These are phyloP conservation scores for Eulemur albifrons DNA, from an alignment of 2,797 vertebrate species.

Conservation along the genomic window DNA sequence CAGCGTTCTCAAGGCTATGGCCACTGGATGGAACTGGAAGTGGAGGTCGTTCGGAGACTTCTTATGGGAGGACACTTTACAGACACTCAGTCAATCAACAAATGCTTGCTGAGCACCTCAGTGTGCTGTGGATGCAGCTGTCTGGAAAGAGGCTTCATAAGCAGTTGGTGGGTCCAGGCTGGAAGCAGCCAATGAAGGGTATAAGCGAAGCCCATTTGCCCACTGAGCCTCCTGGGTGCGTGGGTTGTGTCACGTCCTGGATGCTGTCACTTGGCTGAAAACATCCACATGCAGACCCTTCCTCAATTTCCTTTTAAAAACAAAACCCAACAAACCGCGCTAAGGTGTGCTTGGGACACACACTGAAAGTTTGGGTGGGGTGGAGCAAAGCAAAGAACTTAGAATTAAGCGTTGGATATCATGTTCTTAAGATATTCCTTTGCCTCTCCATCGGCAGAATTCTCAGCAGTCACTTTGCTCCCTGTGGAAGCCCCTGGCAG, in stretches of 20 bases:
- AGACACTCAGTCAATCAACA: neutral
- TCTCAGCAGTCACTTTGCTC: neutral
- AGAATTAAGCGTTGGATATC: neutral
- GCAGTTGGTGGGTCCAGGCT: neutral
- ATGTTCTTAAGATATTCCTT: neutral
- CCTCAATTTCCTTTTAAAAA: neutral
- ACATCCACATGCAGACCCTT: neutral
- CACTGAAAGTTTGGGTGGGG: neutral
- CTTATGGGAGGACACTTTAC: neutral
- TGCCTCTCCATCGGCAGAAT: too few species aligned
- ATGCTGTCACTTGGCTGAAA: neutral
- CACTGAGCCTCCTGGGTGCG: fast-evolving
- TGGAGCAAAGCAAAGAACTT: neutral
- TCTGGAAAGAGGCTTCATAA: neutral
- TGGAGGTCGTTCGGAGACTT: neutral
- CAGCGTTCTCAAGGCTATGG: neutral
- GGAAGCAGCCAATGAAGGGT: neutral
- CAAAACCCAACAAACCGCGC: neutral
- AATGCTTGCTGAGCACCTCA: neutral
- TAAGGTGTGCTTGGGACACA: neutral
- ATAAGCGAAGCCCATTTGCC: neutral
- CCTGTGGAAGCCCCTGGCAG: neutral
- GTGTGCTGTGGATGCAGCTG: neutral
- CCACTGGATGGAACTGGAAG: neutral
- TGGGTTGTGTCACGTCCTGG: neutral